Evolutionary conservation across 2,113 vertebrate genomes (phyloP).

Genomic region (Dendropsophus ebraccatus): DNA sequence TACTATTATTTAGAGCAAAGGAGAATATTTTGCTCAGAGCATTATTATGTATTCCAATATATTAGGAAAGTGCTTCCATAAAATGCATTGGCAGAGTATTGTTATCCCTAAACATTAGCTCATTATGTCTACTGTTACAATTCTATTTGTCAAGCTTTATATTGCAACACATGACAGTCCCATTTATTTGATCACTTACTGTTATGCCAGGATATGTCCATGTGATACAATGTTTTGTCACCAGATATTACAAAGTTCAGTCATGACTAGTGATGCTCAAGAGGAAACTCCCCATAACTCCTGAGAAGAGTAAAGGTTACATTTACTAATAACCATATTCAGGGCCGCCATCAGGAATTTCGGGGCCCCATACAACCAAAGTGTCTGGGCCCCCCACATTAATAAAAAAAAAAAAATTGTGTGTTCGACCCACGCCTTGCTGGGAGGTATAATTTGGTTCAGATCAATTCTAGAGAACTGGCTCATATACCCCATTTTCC

Average conservation of each 20-base stretch:
- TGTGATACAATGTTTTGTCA: neutral
- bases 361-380: too few relatives aligned
- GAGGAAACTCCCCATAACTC: neutral
- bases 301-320: constrained; percentile 13
- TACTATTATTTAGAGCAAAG: neutral
- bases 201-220: neutral
- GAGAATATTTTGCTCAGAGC: neutral
- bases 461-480: too few relatives aligned
- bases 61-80: neutral
- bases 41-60: neutral
- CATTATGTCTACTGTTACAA: neutral
- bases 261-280: neutral
- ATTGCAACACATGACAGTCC: neutral
- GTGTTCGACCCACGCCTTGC: too few relatives aligned
- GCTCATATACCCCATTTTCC: too few relatives aligned
- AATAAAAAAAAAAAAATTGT: too few relatives aligned
- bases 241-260: constrained; percentile 32
- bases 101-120: neutral
- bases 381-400: too few relatives aligned
- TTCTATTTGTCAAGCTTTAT: neutral
- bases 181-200: neutral
- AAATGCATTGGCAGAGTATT: neutral
- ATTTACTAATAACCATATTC: neutral
- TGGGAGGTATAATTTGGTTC: too few relatives aligned
- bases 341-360: too few relatives aligned